phyloP scores from a whole-genome alignment of 2,113 vertebrate species.

The Merops nubicus region DNA sequence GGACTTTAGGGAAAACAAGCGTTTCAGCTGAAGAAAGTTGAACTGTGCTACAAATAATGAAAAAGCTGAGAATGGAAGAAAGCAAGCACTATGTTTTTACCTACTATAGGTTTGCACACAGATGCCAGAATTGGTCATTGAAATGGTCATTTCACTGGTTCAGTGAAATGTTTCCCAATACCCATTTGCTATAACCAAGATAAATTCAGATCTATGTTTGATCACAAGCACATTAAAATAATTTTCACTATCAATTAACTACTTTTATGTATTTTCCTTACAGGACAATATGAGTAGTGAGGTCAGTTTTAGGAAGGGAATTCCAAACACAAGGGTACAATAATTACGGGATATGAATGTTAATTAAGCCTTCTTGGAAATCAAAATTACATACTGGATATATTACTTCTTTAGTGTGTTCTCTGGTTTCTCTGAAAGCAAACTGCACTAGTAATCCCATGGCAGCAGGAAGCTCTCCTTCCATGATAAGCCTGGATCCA shows the following conservation, averaged over 20 bases:
- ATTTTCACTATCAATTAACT: neutral
- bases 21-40: neutral
- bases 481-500: constrained; percentile 85
- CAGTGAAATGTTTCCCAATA: neutral
- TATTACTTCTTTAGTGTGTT: constrained; percentile 85
- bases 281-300: neutral
- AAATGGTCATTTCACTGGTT: neutral
- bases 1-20: neutral
- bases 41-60: neutral
- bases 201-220: neutral
- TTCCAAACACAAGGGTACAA: neutral
- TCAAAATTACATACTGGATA: constrained; percentile 83
- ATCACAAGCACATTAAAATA: neutral
- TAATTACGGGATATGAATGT: neutral
- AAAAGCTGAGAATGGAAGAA: neutral
- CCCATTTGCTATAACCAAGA: neutral
- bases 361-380: neutral
- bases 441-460: constrained; percentile 95
- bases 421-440: constrained; percentile 92
- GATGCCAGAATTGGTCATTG: neutral
- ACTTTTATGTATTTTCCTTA: neutral
- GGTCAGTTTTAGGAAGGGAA: neutral
- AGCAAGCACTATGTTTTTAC: neutral
- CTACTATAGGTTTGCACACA: neutral
- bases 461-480: constrained; percentile 94